Evolutionary conservation across 2,113 vertebrate genomes (phyloP), one percentile per base, ranked within the genome.

Genomic region (Ageneiosus marmoratus): DNA sequence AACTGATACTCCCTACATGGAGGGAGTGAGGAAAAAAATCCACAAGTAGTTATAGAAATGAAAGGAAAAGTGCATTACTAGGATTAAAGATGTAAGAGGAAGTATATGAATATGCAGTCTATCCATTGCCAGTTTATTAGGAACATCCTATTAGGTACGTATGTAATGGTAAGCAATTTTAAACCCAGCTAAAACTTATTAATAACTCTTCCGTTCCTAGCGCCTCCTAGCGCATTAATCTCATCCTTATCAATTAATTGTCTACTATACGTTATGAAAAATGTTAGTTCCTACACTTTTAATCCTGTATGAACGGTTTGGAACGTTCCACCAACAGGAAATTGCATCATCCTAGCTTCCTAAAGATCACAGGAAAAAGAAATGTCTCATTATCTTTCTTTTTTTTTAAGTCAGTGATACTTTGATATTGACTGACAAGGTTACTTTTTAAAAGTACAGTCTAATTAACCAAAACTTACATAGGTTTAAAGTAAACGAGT

Each of bases 1-100:
- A 85, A 60, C 22, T 70, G 50, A 86, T 85, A 60, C 48, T 34
- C 29, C 34, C 65, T 46, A 55, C 37, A 81, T n/a, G 62, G 22
- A 83, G 32, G 4, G 24, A 67, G 53, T 10, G 9, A 46, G 55
- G 62, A 16, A 20, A 65, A 13, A 65, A 65, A 65, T 18, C 0
- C 15, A 65, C 0, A 15, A 32, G 15, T 5, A 63, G 29, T 63
- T 63, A 63, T 16, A 63, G 27, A 32, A 27, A 8, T 34, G 29
- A 65, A 34, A 65, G 62, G 18, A 18, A 62, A 84, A 22, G 20
- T 22, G 65, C 29, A 32, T 10, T 69, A 67, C 18, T 37, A 67
- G 18, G 29, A 24, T 37, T 67, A 22, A 22, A 69, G 20, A 69
- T 34, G 15, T 34, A n/a, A 65, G 32, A 20, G 62, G 32, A 15